Percentiles rank a stretch among this genome's conserved stretches.
Conservation (phyloP, 2,888 invertebrate genomes). For the Zygaena filipendulae region DNA sequence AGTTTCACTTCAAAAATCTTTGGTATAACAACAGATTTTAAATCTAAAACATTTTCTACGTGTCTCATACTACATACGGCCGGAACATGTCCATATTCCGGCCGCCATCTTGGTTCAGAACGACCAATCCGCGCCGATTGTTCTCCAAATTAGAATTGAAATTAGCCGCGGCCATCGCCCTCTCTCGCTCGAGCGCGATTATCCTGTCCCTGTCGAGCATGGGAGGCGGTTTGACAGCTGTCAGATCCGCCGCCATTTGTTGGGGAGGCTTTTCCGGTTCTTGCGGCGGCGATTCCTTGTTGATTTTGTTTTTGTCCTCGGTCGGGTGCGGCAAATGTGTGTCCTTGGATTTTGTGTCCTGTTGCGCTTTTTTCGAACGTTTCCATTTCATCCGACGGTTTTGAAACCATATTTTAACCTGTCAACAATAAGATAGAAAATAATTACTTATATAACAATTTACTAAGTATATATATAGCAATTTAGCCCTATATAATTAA, state of each 20-base stretch:
- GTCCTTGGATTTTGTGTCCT: slow-evolving; percentile 78
- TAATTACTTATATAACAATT: too few species aligned
- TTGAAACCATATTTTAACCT: slow-evolving; percentile 99
- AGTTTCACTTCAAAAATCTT: too few species aligned
- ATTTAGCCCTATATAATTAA: too few species aligned
- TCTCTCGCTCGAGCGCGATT: slow-evolving; percentile 53
- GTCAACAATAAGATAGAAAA: slow-evolving; percentile 27
- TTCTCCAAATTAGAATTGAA: slow-evolving; percentile 64
- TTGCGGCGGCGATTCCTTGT: slow-evolving; percentile 30
- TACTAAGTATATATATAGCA: too few species aligned
- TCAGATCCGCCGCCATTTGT: slow-evolving; percentile 49
- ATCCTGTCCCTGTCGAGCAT: slow-evolving; percentile 60
- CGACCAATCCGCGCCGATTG: slow-evolving; percentile 52
- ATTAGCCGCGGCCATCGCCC: slow-evolving; percentile 60
- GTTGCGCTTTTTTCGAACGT: slow-evolving; percentile 94
- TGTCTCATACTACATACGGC: slow-evolving; percentile 64
- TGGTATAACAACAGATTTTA: too few species aligned
- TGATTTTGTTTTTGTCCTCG: slow-evolving; percentile 46
- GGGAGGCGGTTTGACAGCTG: slow-evolving; percentile 56
- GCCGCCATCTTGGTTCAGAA: slow-evolving; percentile 55
- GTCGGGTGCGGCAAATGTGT: slow-evolving; percentile 27
- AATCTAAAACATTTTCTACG: too few species aligned
- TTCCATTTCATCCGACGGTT: slow-evolving; percentile 99
- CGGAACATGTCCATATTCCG: slow-evolving; percentile 59
- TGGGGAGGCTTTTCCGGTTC: slow-evolving; percentile 38